phyloP scores from a whole-genome alignment of 2,888 invertebrate genomes.

The Nemurella pictetii region DNA sequence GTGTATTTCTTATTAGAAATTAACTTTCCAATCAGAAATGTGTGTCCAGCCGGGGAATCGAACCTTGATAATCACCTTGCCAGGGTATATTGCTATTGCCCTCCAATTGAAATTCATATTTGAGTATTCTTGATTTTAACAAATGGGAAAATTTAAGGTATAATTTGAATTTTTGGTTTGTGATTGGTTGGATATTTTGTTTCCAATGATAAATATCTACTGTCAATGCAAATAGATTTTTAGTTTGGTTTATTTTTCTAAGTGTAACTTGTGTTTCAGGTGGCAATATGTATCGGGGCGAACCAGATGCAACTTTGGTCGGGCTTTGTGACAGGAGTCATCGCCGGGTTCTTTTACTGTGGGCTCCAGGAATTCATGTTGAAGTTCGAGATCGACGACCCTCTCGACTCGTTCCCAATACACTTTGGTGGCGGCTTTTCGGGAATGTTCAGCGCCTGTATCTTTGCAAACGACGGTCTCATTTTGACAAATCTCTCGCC shows the following conservation, averaged over 20 bases:
- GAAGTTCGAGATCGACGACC: slow-evolving; percentile 53
- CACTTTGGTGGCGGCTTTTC: slow-evolving; percentile 57
- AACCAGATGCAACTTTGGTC: slow-evolving; percentile 53
- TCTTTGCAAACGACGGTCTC: slow-evolving; percentile 46
- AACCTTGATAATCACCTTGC: too few species aligned
- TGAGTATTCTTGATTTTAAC: too few species aligned
- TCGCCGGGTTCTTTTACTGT: slow-evolving; percentile 52
- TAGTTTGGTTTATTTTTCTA: too few species aligned
- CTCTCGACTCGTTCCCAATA: slow-evolving; percentile 56
- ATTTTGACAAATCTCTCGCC: neutral
- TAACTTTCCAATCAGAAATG: neutral
- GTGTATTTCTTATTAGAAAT: neutral
- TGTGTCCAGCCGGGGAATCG: too few species aligned
- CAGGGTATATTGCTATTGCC: too few species aligned
- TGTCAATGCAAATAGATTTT: too few species aligned
- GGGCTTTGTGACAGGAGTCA: slow-evolving; percentile 51
- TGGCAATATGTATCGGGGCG: slow-evolving; percentile 55
- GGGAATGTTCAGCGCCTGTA: slow-evolving; percentile 53
- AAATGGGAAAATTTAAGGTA: too few species aligned
- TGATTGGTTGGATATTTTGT: too few species aligned
- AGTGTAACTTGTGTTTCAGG: too few species aligned
- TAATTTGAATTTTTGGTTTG: too few species aligned
- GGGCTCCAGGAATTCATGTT: slow-evolving; percentile 44
- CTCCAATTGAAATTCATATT: too few species aligned
- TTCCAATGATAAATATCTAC: too few species aligned